Evolutionary conservation across 2,113 vertebrate genomes (phyloP).

Genomic region (Proteles cristata): DNA sequence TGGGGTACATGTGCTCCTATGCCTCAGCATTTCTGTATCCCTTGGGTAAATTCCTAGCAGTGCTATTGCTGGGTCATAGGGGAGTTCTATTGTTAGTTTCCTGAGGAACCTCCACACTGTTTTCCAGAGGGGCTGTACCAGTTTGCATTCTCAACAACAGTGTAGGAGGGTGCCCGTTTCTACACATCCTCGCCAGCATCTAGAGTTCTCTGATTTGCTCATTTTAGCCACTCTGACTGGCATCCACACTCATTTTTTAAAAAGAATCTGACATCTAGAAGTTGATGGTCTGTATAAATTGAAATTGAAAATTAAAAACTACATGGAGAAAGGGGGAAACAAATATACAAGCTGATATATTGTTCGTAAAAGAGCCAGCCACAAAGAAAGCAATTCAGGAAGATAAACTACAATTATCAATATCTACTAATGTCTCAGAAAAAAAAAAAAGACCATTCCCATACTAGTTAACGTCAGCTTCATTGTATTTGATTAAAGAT

Average conservation of each 20-base stretch:
- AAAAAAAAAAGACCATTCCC: neutral
- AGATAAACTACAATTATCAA: neutral
- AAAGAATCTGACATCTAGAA: neutral
- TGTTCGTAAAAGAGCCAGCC: neutral
- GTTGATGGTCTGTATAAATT: neutral
- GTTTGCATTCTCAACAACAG: no score
- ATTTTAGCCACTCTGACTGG: no score
- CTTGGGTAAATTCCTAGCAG: no score
- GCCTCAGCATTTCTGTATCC: no score
- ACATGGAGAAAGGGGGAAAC: neutral
- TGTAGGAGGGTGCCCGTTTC: no score
- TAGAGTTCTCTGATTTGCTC: no score
- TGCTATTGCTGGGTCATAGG: no score
- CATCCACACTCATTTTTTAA: neutral
- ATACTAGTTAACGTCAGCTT: neutral
- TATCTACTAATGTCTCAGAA: neutral
- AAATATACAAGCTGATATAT: neutral
- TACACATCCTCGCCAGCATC: no score
- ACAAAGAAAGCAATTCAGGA: neutral
- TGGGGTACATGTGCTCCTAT: no score
- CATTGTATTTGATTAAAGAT: neutral
- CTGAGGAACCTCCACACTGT: no score
- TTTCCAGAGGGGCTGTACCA: no score
- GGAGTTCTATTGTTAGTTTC: no score
- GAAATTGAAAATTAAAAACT: slow-evolving; percentile 36